Base-by-base conservation (phyloP, 2,888 invertebrate species). In the Tridacna crocea region DNA sequence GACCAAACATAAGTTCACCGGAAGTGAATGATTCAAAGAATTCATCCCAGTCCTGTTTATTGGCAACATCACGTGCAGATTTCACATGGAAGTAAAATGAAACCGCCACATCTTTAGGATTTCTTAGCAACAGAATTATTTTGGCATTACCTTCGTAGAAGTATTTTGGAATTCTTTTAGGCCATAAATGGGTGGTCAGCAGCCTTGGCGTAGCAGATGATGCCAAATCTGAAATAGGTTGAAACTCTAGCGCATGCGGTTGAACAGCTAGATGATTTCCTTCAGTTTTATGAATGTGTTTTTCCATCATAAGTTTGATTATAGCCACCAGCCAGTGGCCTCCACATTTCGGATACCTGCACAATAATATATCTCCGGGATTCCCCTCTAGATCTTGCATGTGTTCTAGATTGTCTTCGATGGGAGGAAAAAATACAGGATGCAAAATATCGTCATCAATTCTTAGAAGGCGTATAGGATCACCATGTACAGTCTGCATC, bases 81-180 rank as follows among this genome's bases (percentile, higher is more conserved):
- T 19, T 0, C 1, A 63, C 2, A 26, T 63, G 63, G 27, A 27
- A 22, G 11, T 26, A 63, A 19, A 63, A 63, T 1, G 63, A 63
- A 17, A 63, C 63, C 0, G 26, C 63, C 11, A 63, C 63, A 22
- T 63, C 63, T 26, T 63, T 63, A 11, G 63, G 63, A 63, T 63
- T 63, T 63, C 63, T 0, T 0, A 63, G 63, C 11, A 63, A 11
- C 19, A 63, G 26, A 26, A 63, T 27, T 11, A 63, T 19, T 26
- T 63, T 63, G 26, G 15, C 63, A 13, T 63, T 63, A 26, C 63
- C 63, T 26, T 26, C 12, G 6, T 15, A 1, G 27, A 63, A 63
- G 11, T 24, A 63, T 24, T 11, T 15, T 19, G 63, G 63, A 0
- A 63, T 63, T 63, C 63, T 2, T 26, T 63, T 63, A 27, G 63